These are phyloP conservation scores for Thyatira batis DNA, from an alignment of 2,888 invertebrate species.

Conservation along the genomic window DNA sequence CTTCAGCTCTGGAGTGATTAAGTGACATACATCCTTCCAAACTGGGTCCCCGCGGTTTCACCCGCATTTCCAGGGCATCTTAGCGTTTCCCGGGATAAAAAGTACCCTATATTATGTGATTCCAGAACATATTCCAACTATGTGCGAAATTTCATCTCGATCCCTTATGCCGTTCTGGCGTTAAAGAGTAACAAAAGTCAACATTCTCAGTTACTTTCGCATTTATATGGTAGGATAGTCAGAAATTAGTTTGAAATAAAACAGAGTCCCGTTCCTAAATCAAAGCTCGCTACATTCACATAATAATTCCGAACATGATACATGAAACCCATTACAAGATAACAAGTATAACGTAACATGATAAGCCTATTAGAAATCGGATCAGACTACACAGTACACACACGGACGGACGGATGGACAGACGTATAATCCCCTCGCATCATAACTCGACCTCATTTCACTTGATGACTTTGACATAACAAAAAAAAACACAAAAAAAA, in stretches of 20 bases:
- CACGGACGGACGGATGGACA: slow-evolving; percentile 9
- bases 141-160: too few relatives aligned
- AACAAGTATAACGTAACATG: slow-evolving; percentile 42
- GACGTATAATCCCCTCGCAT: slow-evolving; percentile 18
- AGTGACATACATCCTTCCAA: too few relatives aligned
- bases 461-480: slow-evolving; percentile 18
- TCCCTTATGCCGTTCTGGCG: too few relatives aligned
- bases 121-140: too few relatives aligned
- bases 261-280: slow-evolving; percentile 2
- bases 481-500: slow-evolving; percentile 15
- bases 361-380: slow-evolving; percentile 51
- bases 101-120: too few relatives aligned
- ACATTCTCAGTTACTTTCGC: too few relatives aligned
- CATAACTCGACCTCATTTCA: slow-evolving; percentile 21
- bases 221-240: too few relatives aligned
- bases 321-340: slow-evolving; percentile 25
- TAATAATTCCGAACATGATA: slow-evolving; percentile 13
- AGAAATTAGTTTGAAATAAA: background rate
- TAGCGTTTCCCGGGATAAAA: too few relatives aligned
- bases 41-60: too few relatives aligned
- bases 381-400: slow-evolving; percentile 31
- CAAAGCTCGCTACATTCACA: slow-evolving; percentile 18
- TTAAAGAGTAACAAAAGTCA: too few relatives aligned
- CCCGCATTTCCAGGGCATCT: too few relatives aligned
- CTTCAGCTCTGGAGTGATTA: too few relatives aligned